phyloP scores from a whole-genome alignment of 2,797 vertebrate species.

The Orestias chungarensis region DNA sequence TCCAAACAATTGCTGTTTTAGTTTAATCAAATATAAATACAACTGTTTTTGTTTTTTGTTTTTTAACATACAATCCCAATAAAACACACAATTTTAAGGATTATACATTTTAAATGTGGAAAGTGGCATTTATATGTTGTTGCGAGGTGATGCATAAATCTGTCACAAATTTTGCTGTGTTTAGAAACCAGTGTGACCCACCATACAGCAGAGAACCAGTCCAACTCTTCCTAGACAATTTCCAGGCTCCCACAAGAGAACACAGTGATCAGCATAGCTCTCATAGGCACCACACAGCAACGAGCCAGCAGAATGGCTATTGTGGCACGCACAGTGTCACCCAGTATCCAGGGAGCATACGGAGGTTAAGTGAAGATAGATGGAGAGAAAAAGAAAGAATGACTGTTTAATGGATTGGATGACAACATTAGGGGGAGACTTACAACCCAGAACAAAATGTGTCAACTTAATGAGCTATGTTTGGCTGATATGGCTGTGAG shows the following conservation, averaged over 20 bases:
- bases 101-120: background rate
- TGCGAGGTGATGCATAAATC: background rate
- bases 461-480: constrained; percentile 51
- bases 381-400: constrained; percentile 29
- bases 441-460: constrained; percentile 41
- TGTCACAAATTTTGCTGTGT: background rate
- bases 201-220: background rate
- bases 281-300: constrained; percentile 21
- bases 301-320: constrained; percentile 31
- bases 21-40: background rate
- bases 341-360: constrained; percentile 33
- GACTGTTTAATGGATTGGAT: constrained; percentile 50
- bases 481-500: constrained; percentile 31
- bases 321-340: constrained; percentile 11
- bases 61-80: background rate
- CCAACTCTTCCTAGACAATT: background rate
- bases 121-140: background rate
- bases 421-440: constrained; percentile 33
- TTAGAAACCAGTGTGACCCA: background rate
- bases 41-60: background rate
- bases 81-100: background rate
- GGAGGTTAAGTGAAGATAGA: constrained; percentile 46
- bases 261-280: constrained; percentile 1
- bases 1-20: background rate
- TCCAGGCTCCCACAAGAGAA: constrained; percentile 15